Evolutionary conservation across 2,797 vertebrate genomes (phyloP).

Genomic region (Leptatherina wallacei): DNA sequence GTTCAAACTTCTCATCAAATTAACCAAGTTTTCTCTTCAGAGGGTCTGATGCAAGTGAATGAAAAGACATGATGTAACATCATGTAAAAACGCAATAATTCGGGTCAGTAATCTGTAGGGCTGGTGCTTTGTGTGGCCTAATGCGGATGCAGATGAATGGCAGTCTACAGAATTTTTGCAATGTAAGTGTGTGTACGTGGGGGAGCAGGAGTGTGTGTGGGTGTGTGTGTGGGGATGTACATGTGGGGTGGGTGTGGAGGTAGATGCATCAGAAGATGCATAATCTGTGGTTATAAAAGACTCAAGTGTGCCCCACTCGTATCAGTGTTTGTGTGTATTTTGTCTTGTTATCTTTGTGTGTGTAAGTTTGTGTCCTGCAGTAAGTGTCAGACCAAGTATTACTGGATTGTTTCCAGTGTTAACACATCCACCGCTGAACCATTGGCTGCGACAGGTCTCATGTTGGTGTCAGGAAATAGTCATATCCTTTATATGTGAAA

Average conservation of each 20-base stretch:
- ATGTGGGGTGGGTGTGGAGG: no score
- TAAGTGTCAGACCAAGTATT: constrained; percentile 29
- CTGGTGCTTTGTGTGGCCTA: neutral
- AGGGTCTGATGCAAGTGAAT: constrained; percentile 44
- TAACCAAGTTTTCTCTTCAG: constrained; percentile 28
- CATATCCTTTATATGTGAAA: constrained; percentile 64
- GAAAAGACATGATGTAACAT: constrained; percentile 47
- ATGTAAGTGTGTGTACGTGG: neutral
- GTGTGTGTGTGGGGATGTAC: no score
- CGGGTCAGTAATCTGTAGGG: neutral
- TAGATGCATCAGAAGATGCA: no score
- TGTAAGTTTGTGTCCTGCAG: neutral
- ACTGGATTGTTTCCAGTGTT: constrained; percentile 34
- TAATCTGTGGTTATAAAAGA: no score
- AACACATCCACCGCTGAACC: constrained; percentile 34
- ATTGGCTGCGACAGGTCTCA: constrained; percentile 50
- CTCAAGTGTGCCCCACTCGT: no score
- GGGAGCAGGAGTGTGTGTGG: no score
- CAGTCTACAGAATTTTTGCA: neutral
- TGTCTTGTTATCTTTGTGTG: constrained; percentile 21
- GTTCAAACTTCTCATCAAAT: constrained; percentile 14
- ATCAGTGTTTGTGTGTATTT: constrained; percentile 9
- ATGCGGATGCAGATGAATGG: neutral
- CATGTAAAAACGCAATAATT: constrained; percentile 25
- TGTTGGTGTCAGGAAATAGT: constrained; percentile 68